Percentiles rank a stretch among this genome's conserved stretches.
Conservation (phyloP, 2,113 vertebrate genomes). For the Dasyurus viverrinus region DNA sequence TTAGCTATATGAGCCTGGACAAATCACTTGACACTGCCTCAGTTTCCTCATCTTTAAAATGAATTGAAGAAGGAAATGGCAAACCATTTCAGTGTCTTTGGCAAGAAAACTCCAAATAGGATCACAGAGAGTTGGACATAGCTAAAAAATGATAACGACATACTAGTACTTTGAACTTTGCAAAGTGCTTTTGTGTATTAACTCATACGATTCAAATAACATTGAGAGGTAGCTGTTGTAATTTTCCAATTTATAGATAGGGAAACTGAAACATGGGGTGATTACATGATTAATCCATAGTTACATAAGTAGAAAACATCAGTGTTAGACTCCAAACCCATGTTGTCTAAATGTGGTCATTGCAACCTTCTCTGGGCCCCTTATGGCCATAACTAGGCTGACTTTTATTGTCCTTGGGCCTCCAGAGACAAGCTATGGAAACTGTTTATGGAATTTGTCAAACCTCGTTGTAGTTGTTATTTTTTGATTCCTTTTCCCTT, state of each 20-base stretch:
- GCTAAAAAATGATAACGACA: not conserved
- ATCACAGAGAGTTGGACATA: not conserved
- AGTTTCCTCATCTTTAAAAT: not conserved
- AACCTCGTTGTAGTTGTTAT: too few species aligned
- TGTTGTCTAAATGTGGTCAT: too few species aligned
- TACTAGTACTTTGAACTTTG: not conserved
- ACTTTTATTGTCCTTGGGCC: too few species aligned
- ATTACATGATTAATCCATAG: too few species aligned
- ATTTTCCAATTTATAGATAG: not conserved
- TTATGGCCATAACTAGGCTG: too few species aligned
- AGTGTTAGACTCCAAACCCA: too few species aligned
- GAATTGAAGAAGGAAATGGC: not conserved
- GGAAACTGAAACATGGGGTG: not conserved
- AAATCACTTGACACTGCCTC: not conserved
- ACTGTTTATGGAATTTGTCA: too few species aligned
- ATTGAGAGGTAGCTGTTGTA: not conserved
- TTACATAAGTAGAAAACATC: too few species aligned
- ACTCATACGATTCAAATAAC: not conserved
- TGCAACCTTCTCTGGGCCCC: too few species aligned
- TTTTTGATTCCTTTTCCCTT: too few species aligned
- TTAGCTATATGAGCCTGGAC: not conserved
- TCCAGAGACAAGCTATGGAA: too few species aligned
- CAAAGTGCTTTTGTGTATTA: not conserved
- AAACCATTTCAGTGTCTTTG: not conserved
- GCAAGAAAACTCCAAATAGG: not conserved